phyloP scores from a whole-genome alignment of 1,140 invertebrate species.

The Arctopsyche grandis region DNA sequence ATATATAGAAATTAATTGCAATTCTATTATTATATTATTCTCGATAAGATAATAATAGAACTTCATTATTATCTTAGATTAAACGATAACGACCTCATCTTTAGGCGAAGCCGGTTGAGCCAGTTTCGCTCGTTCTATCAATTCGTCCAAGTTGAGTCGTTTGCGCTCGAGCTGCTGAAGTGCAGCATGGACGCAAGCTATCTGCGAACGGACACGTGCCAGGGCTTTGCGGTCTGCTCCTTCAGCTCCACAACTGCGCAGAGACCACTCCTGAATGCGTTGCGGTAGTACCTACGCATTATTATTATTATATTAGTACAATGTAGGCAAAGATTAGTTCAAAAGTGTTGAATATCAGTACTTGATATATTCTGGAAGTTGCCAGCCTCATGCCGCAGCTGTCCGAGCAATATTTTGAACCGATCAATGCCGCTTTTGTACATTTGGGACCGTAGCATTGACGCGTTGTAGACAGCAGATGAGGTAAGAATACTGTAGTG shows the following conservation, averaged over 20 bases:
- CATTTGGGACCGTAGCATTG: constrained; percentile 96
- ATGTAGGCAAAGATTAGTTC: too few relatives aligned
- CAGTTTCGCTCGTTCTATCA: constrained; percentile 80
- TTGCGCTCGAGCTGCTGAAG: constrained; percentile 82
- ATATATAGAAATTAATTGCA: constrained; percentile 17
- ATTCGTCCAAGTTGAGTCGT: constrained; percentile 81
- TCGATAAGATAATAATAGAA: too few relatives aligned
- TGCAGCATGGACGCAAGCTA: constrained; percentile 78
- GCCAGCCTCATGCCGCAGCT: constrained; percentile 93
- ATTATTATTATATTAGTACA: constrained; percentile 34
- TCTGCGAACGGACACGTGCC: constrained; percentile 83
- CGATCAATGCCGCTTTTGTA: constrained; percentile 76
- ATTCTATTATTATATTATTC: constrained; percentile 15
- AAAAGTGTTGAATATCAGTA: constrained; percentile 59
- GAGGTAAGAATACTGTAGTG: constrained; percentile 58
- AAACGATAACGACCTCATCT: constrained; percentile 42
- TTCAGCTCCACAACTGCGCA: constrained; percentile 89
- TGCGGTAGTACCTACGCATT: constrained; percentile 86
- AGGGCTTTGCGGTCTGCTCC: constrained; percentile 85
- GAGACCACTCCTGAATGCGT: constrained; percentile 93
- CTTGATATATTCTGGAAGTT: constrained; percentile 84
- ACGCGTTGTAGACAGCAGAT: constrained; percentile 63
- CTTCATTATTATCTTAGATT: not conserved
- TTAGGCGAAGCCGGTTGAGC: constrained; percentile 57
- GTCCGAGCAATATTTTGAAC: constrained; percentile 96